Evolutionary conservation across 2,888 invertebrate species (phyloP).

Genomic region (Marasmarcha lunaedactyla): DNA sequence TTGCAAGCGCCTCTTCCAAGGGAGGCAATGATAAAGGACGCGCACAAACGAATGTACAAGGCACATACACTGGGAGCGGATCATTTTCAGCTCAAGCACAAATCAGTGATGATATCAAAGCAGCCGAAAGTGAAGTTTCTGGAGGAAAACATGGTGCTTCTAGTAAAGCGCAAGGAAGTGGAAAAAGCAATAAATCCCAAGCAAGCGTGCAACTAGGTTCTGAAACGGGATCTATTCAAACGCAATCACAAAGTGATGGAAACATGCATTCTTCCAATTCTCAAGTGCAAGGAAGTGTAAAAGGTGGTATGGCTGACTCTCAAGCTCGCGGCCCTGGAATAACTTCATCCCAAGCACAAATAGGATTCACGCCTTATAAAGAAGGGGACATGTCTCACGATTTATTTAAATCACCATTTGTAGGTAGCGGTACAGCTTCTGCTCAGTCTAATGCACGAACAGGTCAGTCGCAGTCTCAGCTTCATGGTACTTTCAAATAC

Average conservation of each 20-base stretch:
- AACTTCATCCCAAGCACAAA: constrained; percentile 90
- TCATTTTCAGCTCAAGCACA: constrained; percentile 87
- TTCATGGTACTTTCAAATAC: constrained; percentile 84
- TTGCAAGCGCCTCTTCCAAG: constrained; percentile 81
- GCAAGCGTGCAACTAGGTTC: constrained; percentile 81
- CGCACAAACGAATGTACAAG: constrained; percentile 86
- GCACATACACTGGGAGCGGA: constrained; percentile 81
- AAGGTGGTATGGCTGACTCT: constrained; percentile 88
- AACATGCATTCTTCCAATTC: constrained; percentile 81
- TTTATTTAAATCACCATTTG: constrained; percentile 68
- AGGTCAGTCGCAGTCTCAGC: constrained; percentile 86
- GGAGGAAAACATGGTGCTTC: constrained; percentile 81
- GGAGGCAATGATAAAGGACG: constrained; percentile 81
- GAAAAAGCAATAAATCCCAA: constrained; percentile 81
- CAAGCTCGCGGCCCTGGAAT: constrained; percentile 87
- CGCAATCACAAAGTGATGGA: constrained; percentile 82
- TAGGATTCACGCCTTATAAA: constrained; percentile 83
- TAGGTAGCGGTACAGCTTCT: constrained; percentile 82
- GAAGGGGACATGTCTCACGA: constrained; percentile 68
- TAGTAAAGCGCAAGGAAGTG: constrained; percentile 81
- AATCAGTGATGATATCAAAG: constrained; percentile 79
- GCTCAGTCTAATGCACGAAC: constrained; percentile 81
- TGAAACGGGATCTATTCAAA: constrained; percentile 80
- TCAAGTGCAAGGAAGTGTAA: constrained; percentile 83
- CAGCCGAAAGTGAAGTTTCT: constrained; percentile 76